Percentiles rank a stretch among this genome's conserved stretches.
Evolutionary conservation across 1,140 invertebrate genomes (phyloP).

Genomic region (Metopolophium dirhodum): DNA sequence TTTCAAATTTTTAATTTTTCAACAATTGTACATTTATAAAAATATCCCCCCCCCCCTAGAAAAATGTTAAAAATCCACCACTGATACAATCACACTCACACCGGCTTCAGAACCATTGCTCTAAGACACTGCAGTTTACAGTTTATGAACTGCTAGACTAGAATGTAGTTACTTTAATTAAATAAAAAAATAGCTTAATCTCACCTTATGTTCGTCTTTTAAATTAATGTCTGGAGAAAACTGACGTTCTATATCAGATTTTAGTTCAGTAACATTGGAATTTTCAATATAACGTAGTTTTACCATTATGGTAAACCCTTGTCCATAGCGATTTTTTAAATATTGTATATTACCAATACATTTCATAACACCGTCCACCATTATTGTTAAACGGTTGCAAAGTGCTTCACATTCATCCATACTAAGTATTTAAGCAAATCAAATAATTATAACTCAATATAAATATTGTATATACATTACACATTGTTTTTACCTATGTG

Average conservation of each 20-base stretch:
- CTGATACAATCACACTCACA: no score
- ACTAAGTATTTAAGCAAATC: constrained; percentile 3
- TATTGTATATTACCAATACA: constrained; percentile 65
- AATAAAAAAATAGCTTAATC: neutral
- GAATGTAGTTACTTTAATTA: neutral
- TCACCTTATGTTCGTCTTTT: constrained; percentile 60
- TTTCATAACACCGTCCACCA: constrained; percentile 79
- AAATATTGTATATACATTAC: neutral
- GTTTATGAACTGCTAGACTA: neutral
- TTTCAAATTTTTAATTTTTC: no score
- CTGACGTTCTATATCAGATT: constrained; percentile 49
- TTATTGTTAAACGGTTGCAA: constrained; percentile 83
- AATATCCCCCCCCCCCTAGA: no score
- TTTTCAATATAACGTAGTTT: constrained; percentile 59
- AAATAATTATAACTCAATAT: constrained; percentile 25
- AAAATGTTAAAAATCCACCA: no score
- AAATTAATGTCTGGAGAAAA: constrained; percentile 53
- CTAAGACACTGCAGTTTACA: neutral
- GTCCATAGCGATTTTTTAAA: constrained; percentile 64
- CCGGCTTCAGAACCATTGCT: no score
- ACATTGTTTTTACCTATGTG: constrained; percentile 65
- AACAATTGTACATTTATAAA: no score
- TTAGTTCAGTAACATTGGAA: constrained; percentile 39
- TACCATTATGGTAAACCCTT: constrained; percentile 65
- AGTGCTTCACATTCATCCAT: constrained; percentile 76